These are phyloP conservation scores for Fulmarus glacialis DNA, from an alignment of 2,113 vertebrate genomes.

Conservation along the genomic window DNA sequence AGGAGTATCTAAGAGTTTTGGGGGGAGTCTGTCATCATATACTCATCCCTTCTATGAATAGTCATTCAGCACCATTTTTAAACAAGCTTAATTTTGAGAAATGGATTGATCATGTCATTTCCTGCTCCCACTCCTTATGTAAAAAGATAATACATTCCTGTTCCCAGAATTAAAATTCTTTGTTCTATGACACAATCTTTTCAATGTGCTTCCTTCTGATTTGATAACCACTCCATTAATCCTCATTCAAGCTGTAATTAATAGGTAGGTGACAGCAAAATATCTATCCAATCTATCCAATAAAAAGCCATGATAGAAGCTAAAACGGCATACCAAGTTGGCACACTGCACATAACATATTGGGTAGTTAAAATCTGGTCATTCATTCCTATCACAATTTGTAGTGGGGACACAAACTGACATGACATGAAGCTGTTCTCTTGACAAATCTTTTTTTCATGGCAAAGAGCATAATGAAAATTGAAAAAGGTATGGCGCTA, in stretches of 20 bases:
- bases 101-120: background rate
- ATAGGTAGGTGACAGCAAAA: background rate
- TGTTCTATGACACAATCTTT: background rate
- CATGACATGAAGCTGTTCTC: background rate
- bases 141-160: background rate
- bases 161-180: background rate
- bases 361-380: background rate
- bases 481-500: background rate
- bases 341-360: background rate
- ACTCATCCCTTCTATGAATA: background rate
- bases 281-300: background rate
- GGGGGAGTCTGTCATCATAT: background rate
- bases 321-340: background rate
- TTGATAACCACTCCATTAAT: background rate
- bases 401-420: slow-evolving; percentile 12
- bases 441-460: slow-evolving; percentile 31
- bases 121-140: background rate
- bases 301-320: background rate
- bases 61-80: background rate
- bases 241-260: slow-evolving; percentile 2
- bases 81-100: background rate
- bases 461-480: slow-evolving; percentile 51
- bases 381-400: slow-evolving; percentile 5
- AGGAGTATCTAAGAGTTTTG: background rate
- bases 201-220: background rate